Conservation (phyloP, 2,113 vertebrate genomes). For the Larimichthys crocea region DNA sequence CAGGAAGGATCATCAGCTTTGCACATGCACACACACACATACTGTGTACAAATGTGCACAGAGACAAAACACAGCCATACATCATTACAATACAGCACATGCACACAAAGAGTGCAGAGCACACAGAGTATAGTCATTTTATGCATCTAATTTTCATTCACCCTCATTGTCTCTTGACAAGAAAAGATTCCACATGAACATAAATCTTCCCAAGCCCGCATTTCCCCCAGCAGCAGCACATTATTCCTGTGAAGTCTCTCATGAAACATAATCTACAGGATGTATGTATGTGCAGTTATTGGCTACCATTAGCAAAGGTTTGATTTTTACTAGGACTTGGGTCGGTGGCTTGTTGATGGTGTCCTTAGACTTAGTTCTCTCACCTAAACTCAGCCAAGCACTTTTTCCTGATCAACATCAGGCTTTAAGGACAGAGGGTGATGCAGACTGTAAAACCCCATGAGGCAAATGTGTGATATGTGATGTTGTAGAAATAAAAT, state of each 20-base stretch:
- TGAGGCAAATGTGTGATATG: neutral
- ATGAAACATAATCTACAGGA: no score
- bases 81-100: neutral
- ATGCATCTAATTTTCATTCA: slow-evolving; percentile 22
- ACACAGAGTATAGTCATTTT: neutral
- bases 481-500: neutral
- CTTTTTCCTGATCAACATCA: neutral
- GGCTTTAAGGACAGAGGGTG: neutral
- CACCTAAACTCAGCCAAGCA: neutral
- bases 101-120: neutral
- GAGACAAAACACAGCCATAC: neutral
- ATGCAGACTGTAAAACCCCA: neutral
- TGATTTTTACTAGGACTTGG: neutral
- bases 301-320: neutral
- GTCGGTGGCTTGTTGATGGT: neutral
- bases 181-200: neutral
- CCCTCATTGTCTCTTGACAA: neutral
- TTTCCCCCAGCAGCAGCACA: no score
- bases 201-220: no score
- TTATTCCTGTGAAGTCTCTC: no score
- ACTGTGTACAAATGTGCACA: neutral
- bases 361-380: neutral
- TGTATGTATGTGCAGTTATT: neutral
- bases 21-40: neutral
- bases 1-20: neutral